These are phyloP conservation scores for Tetramorium simillimum DNA, from an alignment of 1,140 invertebrate genomes.

Conservation along the genomic window DNA sequence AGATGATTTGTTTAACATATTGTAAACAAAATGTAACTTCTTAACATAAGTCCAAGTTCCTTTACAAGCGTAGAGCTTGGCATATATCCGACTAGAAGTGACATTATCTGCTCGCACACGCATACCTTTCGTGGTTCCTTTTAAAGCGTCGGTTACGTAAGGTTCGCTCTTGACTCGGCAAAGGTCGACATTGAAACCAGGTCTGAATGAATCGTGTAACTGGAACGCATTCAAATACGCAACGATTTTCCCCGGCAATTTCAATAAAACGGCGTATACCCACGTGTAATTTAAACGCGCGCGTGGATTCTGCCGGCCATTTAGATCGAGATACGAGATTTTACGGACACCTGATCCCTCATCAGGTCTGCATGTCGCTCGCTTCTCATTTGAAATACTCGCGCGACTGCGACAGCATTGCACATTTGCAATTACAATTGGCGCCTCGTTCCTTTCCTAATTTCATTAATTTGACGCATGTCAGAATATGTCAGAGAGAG, in stretches of 20 bases:
- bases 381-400: conserved; percentile 4
- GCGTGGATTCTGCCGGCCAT: background rate
- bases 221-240: conserved; percentile 65
- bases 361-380: background rate
- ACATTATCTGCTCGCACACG: background rate
- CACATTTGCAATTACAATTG: conserved; percentile 9
- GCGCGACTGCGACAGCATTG: background rate
- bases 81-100: background rate
- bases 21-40: background rate
- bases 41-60: background rate
- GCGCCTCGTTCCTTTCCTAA: background rate
- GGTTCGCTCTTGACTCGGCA: conserved; percentile 62
- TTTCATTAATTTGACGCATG: background rate
- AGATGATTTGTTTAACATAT: background rate
- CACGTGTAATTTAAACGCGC: conserved; percentile 28
- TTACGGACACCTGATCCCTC: conserved; percentile 24
- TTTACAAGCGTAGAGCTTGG: background rate
- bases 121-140: conserved; percentile 49
- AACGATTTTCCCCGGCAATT: conserved; percentile 65
- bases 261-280: conserved; percentile 53
- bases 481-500: background rate
- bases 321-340: conserved; percentile 23
- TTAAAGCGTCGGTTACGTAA: conserved; percentile 52
- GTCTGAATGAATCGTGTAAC: conserved; percentile 36
- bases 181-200: conserved; percentile 70